Conservation (phyloP, 2,113 vertebrate species). For the Lepus europaeus region DNA sequence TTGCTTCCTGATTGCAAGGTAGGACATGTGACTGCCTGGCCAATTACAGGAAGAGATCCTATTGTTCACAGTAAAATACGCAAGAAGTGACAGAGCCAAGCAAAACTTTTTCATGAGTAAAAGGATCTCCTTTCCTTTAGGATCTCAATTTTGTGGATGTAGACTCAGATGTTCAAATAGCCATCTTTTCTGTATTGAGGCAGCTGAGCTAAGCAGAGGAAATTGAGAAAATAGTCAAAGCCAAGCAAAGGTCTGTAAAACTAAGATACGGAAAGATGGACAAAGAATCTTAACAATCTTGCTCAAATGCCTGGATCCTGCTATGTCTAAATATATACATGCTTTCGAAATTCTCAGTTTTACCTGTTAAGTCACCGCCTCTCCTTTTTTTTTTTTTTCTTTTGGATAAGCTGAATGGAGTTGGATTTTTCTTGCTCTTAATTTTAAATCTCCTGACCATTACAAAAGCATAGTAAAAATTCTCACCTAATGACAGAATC, state of each 20-base stretch:
- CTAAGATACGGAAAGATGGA: not conserved
- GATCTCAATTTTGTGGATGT: not conserved
- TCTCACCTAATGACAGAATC: not conserved
- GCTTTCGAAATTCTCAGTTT: not conserved
- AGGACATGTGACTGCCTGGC: not conserved
- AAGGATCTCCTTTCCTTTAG: not conserved
- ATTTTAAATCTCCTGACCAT: not conserved
- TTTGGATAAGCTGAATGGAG: not conserved
- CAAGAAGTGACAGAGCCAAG: not conserved
- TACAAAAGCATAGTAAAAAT: slow-evolving; percentile 51
- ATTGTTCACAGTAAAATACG: slow-evolving; percentile 27
- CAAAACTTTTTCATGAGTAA: not conserved
- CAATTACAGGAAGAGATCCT: not conserved
- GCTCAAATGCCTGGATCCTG: not conserved
- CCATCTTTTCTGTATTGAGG: not conserved
- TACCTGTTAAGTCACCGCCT: not conserved
- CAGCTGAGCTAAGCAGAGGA: not conserved
- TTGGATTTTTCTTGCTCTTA: slow-evolving; percentile 20
- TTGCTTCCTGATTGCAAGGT: not conserved
- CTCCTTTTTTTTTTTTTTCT: not conserved
- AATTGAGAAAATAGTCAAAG: slow-evolving; percentile 23
- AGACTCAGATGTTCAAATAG: not conserved
- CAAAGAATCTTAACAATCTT: not conserved
- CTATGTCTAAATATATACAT: not conserved
- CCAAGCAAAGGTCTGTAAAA: not conserved